Evolutionary conservation across 1,140 invertebrate genomes (phyloP).

Genomic region (Trichonephila clavata): DNA sequence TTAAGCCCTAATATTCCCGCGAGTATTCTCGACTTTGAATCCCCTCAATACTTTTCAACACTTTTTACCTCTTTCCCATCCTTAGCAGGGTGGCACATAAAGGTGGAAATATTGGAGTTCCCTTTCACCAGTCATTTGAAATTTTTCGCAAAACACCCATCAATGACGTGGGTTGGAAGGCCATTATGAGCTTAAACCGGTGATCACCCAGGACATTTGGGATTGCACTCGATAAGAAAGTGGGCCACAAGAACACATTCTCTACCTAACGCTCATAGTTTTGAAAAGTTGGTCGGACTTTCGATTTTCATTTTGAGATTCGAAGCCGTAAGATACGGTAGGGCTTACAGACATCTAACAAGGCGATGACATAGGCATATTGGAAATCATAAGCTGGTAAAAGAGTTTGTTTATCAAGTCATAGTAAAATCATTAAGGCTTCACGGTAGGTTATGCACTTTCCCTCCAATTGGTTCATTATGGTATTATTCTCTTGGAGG

Average conservation of each 20-base stretch:
- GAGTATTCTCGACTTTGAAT: slow-evolving; percentile 53
- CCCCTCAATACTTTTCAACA: slow-evolving; percentile 51
- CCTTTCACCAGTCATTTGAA: slow-evolving; percentile 54
- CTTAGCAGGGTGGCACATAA: slow-evolving; percentile 9
- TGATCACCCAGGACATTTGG: slow-evolving; percentile 49
- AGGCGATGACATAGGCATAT: slow-evolving; percentile 1
- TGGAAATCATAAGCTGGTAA: slow-evolving; percentile 10
- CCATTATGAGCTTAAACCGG: slow-evolving; percentile 65
- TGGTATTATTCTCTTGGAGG: not conserved
- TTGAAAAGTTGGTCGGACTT: not conserved
- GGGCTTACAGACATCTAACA: not conserved
- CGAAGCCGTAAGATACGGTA: not conserved
- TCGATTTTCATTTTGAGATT: slow-evolving; percentile 23
- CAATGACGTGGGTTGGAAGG: slow-evolving; percentile 24
- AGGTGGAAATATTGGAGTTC: slow-evolving; percentile 57
- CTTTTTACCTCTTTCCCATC: slow-evolving; percentile 35
- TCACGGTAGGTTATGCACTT: not conserved
- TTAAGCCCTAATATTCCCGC: slow-evolving; percentile 31
- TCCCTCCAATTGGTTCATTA: not conserved
- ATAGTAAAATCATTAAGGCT: not conserved
- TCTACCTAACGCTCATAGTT: not conserved
- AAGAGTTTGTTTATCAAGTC: slow-evolving; percentile 16
- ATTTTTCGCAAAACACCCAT: slow-evolving; percentile 45
- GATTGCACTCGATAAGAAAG: slow-evolving; percentile 46
- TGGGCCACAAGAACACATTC: slow-evolving; percentile 25